Percentiles rank a stretch among this genome's conserved stretches.
Evolutionary conservation across 2,888 invertebrate species (phyloP).

Genomic region (Laspeyria flexula): DNA sequence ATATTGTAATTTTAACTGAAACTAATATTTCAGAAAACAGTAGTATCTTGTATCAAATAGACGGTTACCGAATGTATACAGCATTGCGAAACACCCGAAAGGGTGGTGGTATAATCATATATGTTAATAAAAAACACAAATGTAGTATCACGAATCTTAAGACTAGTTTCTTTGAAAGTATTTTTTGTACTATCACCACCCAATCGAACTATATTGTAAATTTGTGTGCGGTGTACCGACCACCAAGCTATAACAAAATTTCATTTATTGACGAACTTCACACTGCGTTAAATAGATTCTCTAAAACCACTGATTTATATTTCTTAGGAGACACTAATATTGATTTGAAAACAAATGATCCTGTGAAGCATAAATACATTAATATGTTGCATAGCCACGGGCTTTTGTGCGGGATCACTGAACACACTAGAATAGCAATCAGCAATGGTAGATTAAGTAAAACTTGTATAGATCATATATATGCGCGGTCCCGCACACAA

Average conservation of each 20-base stretch:
- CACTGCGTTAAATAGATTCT: background rate
- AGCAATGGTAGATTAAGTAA: background rate
- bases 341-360: background rate
- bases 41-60: background rate
- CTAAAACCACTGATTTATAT: background rate
- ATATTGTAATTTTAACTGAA: background rate
- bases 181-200: background rate
- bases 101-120: too few relatives aligned
- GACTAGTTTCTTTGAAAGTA: background rate
- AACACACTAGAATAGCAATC: conserved; percentile 2
- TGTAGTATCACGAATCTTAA: background rate
- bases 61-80: background rate
- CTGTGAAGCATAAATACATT: conserved; percentile 3
- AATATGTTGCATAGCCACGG: background rate
- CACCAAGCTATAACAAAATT: background rate
- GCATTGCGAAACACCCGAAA: background rate
- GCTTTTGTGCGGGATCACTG: conserved; percentile 1
- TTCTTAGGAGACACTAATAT: conserved; percentile 1
- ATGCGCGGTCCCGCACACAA: background rate
- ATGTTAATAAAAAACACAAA: conserved; percentile 4
- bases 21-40: background rate
- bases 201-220: background rate
- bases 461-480: background rate
- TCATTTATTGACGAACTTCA: background rate
- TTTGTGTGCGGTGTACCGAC: background rate